Evolutionary conservation across 2,888 invertebrate genomes (phyloP).

Genomic region (Rhagonycha lutea): DNA sequence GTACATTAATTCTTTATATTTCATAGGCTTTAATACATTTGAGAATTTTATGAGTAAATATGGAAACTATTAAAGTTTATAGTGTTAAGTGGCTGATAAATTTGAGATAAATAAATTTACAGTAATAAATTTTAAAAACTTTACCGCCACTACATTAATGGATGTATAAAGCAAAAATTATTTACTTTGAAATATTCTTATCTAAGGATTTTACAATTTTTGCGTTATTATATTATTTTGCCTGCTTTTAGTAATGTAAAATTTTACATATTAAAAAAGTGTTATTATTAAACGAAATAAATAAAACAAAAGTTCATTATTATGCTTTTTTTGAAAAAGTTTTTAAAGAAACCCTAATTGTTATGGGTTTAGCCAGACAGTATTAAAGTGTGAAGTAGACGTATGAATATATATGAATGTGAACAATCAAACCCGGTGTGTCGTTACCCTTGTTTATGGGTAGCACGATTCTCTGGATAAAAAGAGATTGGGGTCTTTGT

Average conservation of each 20-base stretch:
- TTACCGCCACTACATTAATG: background rate
- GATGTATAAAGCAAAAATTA: background rate
- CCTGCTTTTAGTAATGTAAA: background rate
- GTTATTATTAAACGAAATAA: constrained; percentile 5
- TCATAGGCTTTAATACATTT: background rate
- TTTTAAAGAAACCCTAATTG: constrained; percentile 24
- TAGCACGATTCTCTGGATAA: constrained; percentile 11
- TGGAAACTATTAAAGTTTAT: background rate
- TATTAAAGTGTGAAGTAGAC: constrained; percentile 38
- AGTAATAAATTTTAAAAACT: background rate
- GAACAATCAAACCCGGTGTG: constrained; percentile 36
- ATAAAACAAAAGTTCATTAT: constrained; percentile 17
- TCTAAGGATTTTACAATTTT: background rate
- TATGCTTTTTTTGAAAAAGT: constrained; percentile 27
- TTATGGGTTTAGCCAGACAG: constrained; percentile 32
- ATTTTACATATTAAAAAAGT: background rate
- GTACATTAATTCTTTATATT: background rate
- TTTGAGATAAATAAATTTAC: background rate
- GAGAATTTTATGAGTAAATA: background rate
- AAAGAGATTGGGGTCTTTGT: constrained; percentile 11
- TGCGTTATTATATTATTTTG: background rate
- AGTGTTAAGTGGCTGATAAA: background rate
- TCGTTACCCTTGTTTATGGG: constrained; percentile 28
- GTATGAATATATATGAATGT: constrained; percentile 36
- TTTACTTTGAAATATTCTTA: background rate